Base-by-base conservation (phyloP, 1,140 invertebrate genomes). In the Mesaphorura yosii region DNA sequence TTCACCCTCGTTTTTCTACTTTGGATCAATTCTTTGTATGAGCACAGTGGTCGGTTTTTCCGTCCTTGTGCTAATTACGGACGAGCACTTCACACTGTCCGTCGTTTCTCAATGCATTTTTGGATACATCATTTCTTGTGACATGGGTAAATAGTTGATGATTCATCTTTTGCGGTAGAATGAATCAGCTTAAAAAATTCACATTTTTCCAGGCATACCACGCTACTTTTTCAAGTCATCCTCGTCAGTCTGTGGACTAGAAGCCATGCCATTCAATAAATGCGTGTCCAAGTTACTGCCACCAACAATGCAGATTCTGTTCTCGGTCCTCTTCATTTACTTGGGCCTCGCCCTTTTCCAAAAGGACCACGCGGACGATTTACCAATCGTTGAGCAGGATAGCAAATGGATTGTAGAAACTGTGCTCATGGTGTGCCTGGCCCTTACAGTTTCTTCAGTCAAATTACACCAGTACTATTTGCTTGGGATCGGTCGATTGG, bases 111-210 rank as follows among this genome's bases (percentile, higher is more conserved):
- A 60, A 42, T 53, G 54, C 25, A n/a, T 57, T 1, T 60, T 52
- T 46, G 55, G 46, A n/a, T 57, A 60, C 44, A 17, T 57, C 44
- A 60, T 60, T n/a, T 34, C 44, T 39, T 48, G 20, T 34, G 58
- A 60, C 31, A 57, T 48, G 4, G 54, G 58, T 60, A 56, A 52
- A 17, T 55, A 6, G 10, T 6, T 42, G 10, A n/a, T 19, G n/a
- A 19, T 6, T 19, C 17, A 19, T 6, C 7, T 6, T 10, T 19
- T 10, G 25, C 7, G 25, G n/a, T n/a, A n/a, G 12, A 25, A 27
- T 5, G 5, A 23, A 46, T 42, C 23, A 19, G 7, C 40, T 12
- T 42, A 42, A 10, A n/a, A 42, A 12, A 17, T 42, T 10, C 23
- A 12, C 15, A 23, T 19, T 46, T 26, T 15, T 5, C 20, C 7